These are phyloP conservation scores for Lasioglossum marginatum DNA, from an alignment of 2,888 invertebrate genomes.

Conservation along the genomic window DNA sequence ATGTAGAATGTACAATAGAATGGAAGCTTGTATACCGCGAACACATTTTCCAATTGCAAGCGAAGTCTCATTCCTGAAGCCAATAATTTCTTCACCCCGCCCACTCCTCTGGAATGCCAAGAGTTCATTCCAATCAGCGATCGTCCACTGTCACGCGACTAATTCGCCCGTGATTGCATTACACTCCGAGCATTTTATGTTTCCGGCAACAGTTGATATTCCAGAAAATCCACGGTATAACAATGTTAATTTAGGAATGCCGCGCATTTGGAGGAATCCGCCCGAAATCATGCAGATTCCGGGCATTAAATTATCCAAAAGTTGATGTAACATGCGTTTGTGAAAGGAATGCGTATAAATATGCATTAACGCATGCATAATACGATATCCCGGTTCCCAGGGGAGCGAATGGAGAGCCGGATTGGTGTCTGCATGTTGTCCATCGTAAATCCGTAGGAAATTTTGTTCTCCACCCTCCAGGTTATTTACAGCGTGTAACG, in stretches of 20 bases:
- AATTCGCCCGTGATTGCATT: not conserved
- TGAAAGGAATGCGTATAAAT: slow-evolving; percentile 3
- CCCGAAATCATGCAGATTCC: not conserved
- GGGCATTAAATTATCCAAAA: slow-evolving; percentile 1
- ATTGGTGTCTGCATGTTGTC: not conserved
- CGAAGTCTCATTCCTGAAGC: not conserved
- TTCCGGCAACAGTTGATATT: not conserved
- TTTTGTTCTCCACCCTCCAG: not conserved
- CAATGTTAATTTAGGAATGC: slow-evolving; percentile 4
- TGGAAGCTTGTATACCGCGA: not conserved
- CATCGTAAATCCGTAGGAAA: slow-evolving; percentile 1
- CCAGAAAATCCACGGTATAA: not conserved
- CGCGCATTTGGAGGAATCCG: not conserved
- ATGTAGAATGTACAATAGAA: no score
- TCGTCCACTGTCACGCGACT: not conserved
- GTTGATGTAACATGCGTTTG: not conserved
- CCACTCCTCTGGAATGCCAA: not conserved
- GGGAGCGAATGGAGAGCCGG: not conserved
- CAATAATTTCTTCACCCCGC: not conserved
- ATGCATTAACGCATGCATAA: slow-evolving; percentile 8
- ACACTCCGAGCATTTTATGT: not conserved
- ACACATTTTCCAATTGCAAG: not conserved
- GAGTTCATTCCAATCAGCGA: not conserved
- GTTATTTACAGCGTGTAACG: not conserved
- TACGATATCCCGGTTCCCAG: not conserved